Percentiles rank a stretch among this genome's conserved stretches.
These are phyloP conservation scores for Turnix velox DNA, from an alignment of 2,113 vertebrate genomes.

Conservation along the genomic window DNA sequence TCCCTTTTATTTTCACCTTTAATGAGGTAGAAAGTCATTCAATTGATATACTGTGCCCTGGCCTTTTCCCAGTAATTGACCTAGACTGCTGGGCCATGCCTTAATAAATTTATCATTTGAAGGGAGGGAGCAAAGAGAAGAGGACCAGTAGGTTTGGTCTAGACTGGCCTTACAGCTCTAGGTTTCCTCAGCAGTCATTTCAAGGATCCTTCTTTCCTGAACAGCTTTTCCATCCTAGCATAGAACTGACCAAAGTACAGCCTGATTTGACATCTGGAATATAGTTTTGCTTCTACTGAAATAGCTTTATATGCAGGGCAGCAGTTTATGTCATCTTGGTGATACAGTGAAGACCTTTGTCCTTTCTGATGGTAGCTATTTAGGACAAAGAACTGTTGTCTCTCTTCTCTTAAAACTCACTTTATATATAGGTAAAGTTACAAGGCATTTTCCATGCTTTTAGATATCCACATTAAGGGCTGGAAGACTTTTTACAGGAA, in stretches of 20 bases:
- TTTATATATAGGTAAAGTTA: neutral
- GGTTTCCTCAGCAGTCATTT: neutral
- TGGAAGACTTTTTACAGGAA: neutral
- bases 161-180: neutral
- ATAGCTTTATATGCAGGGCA: neutral
- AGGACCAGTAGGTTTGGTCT: neutral
- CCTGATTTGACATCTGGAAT: neutral
- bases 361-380: neutral
- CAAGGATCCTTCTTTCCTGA: neutral
- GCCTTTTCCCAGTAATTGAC: constrained; percentile 48
- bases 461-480: neutral
- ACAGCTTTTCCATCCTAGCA: neutral
- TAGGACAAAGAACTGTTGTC: neutral
- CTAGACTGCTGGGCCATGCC: neutral
- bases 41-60: constrained; percentile 14
- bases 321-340: neutral
- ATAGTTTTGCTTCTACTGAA: neutral
- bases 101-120: constrained; percentile 18
- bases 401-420: neutral
- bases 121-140: neutral
- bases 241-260: neutral
- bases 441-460: neutral
- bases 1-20: constrained; percentile 64
- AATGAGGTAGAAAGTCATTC: constrained; percentile 56
- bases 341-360: neutral